Base-by-base conservation (phyloP, 2,113 vertebrate species). In the Siniperca knerii region DNA sequence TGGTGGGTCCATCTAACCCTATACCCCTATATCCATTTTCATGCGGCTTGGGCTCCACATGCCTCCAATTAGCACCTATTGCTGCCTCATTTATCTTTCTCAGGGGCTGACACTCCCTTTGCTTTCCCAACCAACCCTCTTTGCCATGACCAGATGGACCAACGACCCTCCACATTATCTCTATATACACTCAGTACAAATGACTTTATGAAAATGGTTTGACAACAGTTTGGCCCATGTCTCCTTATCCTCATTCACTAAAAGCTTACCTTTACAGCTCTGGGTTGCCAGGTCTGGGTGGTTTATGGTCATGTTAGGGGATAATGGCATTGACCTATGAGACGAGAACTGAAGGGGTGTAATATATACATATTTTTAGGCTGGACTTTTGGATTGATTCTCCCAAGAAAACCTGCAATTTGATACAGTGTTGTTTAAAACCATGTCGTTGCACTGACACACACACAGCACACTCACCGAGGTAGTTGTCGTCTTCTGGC, bases 401-500 rank as follows among this genome's bases (percentile, higher is more conserved):
- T 71, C 25, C 44, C 23, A 55, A 69, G 61, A 69, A 87, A 84
- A 81, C 37, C 33, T 52, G 69, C 37, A 92, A 90, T 72, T 69
- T 33, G 60, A 89, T 82, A 40, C 33, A 25, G 81, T 25, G 57
- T 62, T 76, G 46, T 72, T 77, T 84, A 8, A 79, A 87, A 71
- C 61, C 70, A 44, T 54, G 79, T 44, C 20, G 8, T 61, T 20
- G 23, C 21, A 74, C 64, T 64, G 4, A 71, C 46, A 73, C 48
- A 60, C 15, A 10, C 40, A 44, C 37, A 61, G 23, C 82, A 21
- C 76, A 91, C 95, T 97, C 96, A 99, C 98, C 98, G 85, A 99
- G 97, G 94, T 99, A 99, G 95, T 97, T 99, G 96, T 99, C 98
- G 92, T 99, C 98, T 91, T 98, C 97, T 82, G 98, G 95, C 84